phyloP scores from a whole-genome alignment of 2,888 invertebrate genomes.

The Scaptomyza parva region DNA sequence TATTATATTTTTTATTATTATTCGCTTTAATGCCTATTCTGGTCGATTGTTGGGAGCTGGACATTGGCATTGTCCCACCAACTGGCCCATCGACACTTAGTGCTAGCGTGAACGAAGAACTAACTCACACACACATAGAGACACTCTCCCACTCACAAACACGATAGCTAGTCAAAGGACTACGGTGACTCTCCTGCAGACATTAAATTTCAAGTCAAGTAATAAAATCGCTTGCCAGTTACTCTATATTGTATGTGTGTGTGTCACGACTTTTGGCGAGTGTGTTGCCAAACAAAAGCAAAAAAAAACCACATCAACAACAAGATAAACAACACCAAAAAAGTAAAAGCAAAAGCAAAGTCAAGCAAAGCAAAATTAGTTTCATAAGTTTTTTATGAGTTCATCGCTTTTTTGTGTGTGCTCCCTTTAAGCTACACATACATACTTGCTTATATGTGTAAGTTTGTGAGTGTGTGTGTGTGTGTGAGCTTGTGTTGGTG shows the following conservation, averaged over 20 bases:
- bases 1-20: slow-evolving; percentile 53
- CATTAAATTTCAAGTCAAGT: slow-evolving; percentile 62
- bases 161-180: slow-evolving; percentile 59
- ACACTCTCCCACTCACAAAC: slow-evolving; percentile 17
- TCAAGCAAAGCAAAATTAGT: slow-evolving; percentile 80
- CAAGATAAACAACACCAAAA: slow-evolving; percentile 27
- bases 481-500: slow-evolving; percentile 9
- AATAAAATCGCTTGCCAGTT: slow-evolving; percentile 50
- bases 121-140: slow-evolving; percentile 30
- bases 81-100: slow-evolving; percentile 51
- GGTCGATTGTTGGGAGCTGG: slow-evolving; percentile 51
- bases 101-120: slow-evolving; percentile 60
- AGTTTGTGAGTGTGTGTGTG: slow-evolving; percentile 26
- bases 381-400: slow-evolving; percentile 81
- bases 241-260: slow-evolving; percentile 22
- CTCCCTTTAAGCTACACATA: slow-evolving; percentile 22
- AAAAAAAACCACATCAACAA: slow-evolving; percentile 14
- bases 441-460: slow-evolving; percentile 2
- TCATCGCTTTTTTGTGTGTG: slow-evolving; percentile 76
- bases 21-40: slow-evolving; percentile 64
- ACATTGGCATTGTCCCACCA: too few relatives aligned
- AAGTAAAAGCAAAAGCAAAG: slow-evolving; percentile 74
- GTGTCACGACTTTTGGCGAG: slow-evolving; percentile 53
- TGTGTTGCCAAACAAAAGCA: slow-evolving; percentile 64
- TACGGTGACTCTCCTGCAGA: slow-evolving; percentile 56